Base-by-base conservation (phyloP, 2,797 vertebrate genomes). In the Tragopan temminckii region DNA sequence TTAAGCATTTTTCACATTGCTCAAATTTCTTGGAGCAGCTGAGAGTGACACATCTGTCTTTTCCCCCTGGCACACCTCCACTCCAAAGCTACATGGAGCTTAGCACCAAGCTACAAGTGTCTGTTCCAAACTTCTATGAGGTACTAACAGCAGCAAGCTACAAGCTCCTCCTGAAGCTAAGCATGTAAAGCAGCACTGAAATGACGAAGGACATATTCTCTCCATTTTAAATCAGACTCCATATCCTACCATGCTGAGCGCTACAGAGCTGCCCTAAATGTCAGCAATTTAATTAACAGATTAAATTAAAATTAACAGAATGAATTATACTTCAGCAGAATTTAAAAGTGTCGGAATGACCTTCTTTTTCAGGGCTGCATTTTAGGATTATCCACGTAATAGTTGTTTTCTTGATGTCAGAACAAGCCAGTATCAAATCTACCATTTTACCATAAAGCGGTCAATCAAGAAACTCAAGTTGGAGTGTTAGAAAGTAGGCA, bases 331-430 rank as follows among this genome's bases (percentile, higher is more conserved):
- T 67, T 80, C 63, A 79, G 67, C 29, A 43, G 36, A 82, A 40
- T 80, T 63, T 93, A 9, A 42, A 83, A 77, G 31, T 5, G 5
- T 61, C 74, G 29, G 9, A 5, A 57, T 45, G 1, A 69, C 46
- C 88, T 85, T 71, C 31, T 43, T 53, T 87, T 83, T 70, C 71
- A 85, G 59, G 80, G 68, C 77, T 76, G 38, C 46, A n/a, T 58
- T 94, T 91, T 33, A 78, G 58, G 59, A 90, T 67, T 85, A 79
- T 72, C 33, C 48, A 19, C 23, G 84, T 86, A 63, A 81, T 35
- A 85, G 36, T 29, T 71, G 23, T 58, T 86, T 83, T 79, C 71
- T 87, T 42, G 16, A 50, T 64, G 57, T 12, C 53, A 42, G 48
- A 48, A 79, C 53, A 88, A 77, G 38, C 53, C 59, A 64, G 25